Conservation (phyloP, 1,140 invertebrate species). For the Drosophila kepulauana region DNA sequence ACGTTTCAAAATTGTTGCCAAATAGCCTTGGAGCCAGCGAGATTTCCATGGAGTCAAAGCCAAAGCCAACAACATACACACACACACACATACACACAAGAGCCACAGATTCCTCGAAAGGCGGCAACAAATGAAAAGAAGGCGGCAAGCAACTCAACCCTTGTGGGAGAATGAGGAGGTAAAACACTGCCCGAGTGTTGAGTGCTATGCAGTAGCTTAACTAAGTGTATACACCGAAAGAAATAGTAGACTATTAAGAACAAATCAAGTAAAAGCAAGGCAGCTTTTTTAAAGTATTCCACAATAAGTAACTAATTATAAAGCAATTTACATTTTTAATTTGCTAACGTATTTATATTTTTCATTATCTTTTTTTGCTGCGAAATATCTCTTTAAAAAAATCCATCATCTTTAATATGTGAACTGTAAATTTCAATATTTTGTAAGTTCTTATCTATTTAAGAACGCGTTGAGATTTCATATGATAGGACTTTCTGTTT, state of each 20-base stretch:
- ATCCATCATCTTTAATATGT: too few species aligned
- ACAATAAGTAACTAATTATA: too few species aligned
- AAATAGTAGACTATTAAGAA: constrained; percentile 22
- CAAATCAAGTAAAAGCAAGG: background rate
- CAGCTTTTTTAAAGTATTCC: too few species aligned
- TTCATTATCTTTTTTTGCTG: too few species aligned
- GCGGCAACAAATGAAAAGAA: constrained; percentile 16
- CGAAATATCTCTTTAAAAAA: too few species aligned
- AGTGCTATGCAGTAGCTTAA: constrained; percentile 53
- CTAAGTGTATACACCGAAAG: constrained; percentile 51
- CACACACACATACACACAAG: constrained; percentile 53
- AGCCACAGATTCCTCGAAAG: constrained; percentile 19
- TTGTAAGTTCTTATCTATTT: too few species aligned
- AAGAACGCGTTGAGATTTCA: too few species aligned
- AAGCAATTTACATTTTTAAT: too few species aligned
- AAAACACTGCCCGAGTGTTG: constrained; percentile 68
- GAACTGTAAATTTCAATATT: too few species aligned
- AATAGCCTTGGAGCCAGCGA: constrained; percentile 63
- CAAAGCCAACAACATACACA: constrained; percentile 18
- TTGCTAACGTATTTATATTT: too few species aligned
- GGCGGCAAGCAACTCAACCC: constrained; percentile 21
- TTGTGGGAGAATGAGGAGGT: background rate
- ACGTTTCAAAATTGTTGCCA: constrained; percentile 78
- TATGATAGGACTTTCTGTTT: too few species aligned
- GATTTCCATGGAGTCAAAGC: constrained; percentile 62